Conservation (phyloP, 2,797 vertebrate genomes). For the Bradypodion pumilum region DNA sequence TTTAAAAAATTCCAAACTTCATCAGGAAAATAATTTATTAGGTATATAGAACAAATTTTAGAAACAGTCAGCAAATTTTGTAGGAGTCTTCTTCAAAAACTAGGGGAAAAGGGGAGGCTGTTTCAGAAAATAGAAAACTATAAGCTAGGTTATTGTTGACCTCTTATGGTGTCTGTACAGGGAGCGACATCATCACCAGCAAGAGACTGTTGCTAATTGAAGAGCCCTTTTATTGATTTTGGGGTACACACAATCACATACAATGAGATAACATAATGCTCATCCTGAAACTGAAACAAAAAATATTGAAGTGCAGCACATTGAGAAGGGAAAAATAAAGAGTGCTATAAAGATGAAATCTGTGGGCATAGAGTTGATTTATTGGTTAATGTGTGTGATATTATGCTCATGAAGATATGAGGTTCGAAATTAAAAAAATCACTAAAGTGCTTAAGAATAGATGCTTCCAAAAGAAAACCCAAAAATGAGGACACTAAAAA, state of each 20-base stretch:
- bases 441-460: constrained; percentile 14
- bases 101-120: not conserved
- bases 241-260: too few relatives aligned
- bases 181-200: too few relatives aligned
- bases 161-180: too few relatives aligned
- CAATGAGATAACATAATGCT: too few relatives aligned
- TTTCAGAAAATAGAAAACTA: not conserved
- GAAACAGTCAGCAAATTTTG: not conserved
- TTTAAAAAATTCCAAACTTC: not conserved
- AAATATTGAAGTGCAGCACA: not conserved
- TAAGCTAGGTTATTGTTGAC: not conserved
- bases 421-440: not conserved
- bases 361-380: not conserved
- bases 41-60: not conserved
- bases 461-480: not conserved
- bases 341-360: not conserved
- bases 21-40: not conserved
- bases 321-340: not conserved
- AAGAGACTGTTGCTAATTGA: too few relatives aligned
- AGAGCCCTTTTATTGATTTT: too few relatives aligned
- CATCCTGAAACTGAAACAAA: not conserved
- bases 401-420: not conserved
- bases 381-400: not conserved
- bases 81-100: not conserved
- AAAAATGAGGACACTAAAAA: not conserved